phyloP scores from a whole-genome alignment of 2,888 invertebrate species.

The Schrankia costaestrigalis region DNA sequence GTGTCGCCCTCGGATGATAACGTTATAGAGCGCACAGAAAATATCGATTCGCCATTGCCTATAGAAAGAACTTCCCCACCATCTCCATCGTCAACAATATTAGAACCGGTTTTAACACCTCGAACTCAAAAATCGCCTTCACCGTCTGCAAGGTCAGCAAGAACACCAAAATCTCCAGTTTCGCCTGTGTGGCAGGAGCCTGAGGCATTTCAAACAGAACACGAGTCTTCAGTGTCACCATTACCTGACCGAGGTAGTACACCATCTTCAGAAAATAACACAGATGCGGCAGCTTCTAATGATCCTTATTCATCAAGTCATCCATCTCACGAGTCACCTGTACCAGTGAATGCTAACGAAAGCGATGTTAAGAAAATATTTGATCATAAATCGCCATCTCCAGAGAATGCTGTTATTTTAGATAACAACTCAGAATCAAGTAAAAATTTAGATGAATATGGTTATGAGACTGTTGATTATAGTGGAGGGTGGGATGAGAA shows the following conservation, averaged over 20 bases:
- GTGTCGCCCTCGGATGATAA: slow-evolving; percentile 49
- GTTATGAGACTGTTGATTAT: slow-evolving; percentile 59
- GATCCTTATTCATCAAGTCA: slow-evolving; percentile 27
- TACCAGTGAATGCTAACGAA: slow-evolving; percentile 40
- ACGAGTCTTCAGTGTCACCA: slow-evolving; percentile 42
- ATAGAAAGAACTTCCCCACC: slow-evolving; percentile 36
- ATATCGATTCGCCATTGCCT: slow-evolving; percentile 31
- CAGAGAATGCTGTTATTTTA: slow-evolving; percentile 44
- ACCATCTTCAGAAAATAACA: slow-evolving; percentile 30
- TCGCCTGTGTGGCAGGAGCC: slow-evolving; percentile 42
- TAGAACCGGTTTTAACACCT: slow-evolving; percentile 41
- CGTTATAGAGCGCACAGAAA: slow-evolving; percentile 35
- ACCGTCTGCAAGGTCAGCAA: slow-evolving; percentile 48
- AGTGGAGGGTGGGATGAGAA: slow-evolving; percentile 64
- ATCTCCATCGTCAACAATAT: slow-evolving; percentile 32
- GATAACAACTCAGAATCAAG: slow-evolving; percentile 48
- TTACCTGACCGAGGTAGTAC: slow-evolving; percentile 33
- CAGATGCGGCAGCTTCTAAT: slow-evolving; percentile 30
- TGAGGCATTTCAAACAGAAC: slow-evolving; percentile 28
- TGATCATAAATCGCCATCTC: slow-evolving; percentile 37
- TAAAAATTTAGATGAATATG: slow-evolving; percentile 50
- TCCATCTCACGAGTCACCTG: slow-evolving; percentile 42
- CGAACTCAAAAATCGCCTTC: slow-evolving; percentile 61
- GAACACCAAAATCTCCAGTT: slow-evolving; percentile 51
- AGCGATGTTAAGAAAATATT: slow-evolving; percentile 37